phyloP scores from a whole-genome alignment of 1,140 invertebrate species.

The Cherax destructor region DNA sequence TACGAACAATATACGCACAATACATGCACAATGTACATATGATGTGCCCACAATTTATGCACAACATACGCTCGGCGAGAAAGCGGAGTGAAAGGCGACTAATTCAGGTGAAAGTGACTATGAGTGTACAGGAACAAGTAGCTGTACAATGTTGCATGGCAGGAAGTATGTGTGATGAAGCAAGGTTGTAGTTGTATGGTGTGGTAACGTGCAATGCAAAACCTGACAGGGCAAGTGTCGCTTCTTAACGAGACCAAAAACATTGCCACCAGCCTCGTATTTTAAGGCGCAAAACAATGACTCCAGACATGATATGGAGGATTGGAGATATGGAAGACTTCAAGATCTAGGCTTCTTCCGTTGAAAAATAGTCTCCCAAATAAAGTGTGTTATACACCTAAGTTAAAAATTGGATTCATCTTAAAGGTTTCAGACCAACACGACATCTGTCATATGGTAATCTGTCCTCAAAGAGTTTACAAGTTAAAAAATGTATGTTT shows the following conservation, averaged over 20 bases:
- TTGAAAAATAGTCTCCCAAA: background rate
- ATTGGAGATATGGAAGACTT: no score
- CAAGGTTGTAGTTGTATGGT: no score
- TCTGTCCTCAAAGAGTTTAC: constrained; percentile 6
- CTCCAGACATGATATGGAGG: no score
- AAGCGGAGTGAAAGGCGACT: background rate
- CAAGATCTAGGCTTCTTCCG: no score
- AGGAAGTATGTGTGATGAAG: background rate
- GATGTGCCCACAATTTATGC: no score
- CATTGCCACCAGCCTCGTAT: background rate
- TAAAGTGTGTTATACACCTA: background rate
- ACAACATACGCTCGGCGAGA: background rate
- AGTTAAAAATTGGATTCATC: background rate
- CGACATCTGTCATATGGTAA: background rate
- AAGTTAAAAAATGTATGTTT: background rate
- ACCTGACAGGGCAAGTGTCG: no score
- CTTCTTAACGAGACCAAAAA: no score
- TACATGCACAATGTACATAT: no score
- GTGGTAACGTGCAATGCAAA: no score
- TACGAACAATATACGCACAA: no score
- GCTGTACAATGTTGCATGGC: background rate
- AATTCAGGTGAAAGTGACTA: background rate
- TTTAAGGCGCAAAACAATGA: background rate
- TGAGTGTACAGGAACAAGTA: background rate
- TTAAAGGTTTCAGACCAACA: background rate